Evolutionary conservation across 2,113 vertebrate genomes (phyloP).

Genomic region (Oceanites oceanicus): DNA sequence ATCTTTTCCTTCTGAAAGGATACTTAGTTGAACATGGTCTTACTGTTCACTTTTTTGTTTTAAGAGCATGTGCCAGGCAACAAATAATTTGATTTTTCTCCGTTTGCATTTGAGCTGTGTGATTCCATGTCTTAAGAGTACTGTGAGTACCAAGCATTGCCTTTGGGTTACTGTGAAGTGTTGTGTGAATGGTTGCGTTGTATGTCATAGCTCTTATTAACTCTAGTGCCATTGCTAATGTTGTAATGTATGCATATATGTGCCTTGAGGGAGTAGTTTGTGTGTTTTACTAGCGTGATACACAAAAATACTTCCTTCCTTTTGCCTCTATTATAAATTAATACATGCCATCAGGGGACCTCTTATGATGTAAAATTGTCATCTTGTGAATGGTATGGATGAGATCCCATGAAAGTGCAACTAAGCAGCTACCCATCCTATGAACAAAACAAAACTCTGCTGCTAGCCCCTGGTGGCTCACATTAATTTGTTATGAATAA

Average conservation of each 20-base stretch:
- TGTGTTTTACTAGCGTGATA: slow-evolving; percentile 69
- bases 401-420: slow-evolving; percentile 54
- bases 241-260: slow-evolving; percentile 69
- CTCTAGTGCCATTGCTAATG: slow-evolving; percentile 63
- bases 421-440: slow-evolving; percentile 27
- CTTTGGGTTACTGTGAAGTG: slow-evolving; percentile 1
- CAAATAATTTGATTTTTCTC: neutral
- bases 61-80: neutral
- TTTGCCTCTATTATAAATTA: slow-evolving; percentile 74
- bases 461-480: neutral
- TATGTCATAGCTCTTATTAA: slow-evolving; percentile 71
- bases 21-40: neutral
- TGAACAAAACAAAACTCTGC: slow-evolving; percentile 27
- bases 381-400: slow-evolving; percentile 50
- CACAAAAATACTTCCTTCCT: slow-evolving; percentile 66
- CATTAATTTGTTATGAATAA: slow-evolving; percentile 68
- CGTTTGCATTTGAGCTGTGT: neutral
- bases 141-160: neutral
- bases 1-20: neutral
- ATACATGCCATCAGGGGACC: slow-evolving; percentile 70
- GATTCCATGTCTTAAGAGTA: neutral
- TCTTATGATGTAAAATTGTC: slow-evolving; percentile 72
- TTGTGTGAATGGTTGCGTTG: slow-evolving; percentile 24
- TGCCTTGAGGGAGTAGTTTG: slow-evolving; percentile 67
- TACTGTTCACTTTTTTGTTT: neutral